Base-by-base conservation (phyloP, 2,113 vertebrate species). In the Ursus arctos region DNA sequence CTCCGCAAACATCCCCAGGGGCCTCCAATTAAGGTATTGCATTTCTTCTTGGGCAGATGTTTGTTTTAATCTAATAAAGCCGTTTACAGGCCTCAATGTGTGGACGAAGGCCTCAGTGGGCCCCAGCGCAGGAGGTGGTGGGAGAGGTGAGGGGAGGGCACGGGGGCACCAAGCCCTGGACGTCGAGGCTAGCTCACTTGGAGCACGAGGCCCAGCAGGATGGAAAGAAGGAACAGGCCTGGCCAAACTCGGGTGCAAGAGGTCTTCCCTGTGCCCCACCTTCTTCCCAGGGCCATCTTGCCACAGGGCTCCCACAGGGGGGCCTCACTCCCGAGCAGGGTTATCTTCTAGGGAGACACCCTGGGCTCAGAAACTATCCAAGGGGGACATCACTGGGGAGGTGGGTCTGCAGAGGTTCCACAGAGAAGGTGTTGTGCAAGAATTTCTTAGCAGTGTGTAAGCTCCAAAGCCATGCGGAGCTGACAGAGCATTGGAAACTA, bases 31-130 rank as follows among this genome's bases (percentile, higher is more conserved):
- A 98, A 92, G 53, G 79, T 65, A 76, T 90, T 87, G 95, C 74
- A 85, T 97, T 97, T 85, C 87, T 95, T 71, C 81, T 95, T 63
- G 22, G 53, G 51, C 93, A 96, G 88, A 97, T 87, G 91, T 98
- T 98, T 96, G 86, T 69, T 97, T 97, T 96, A 90, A 95, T 96
- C 72, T 97, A 94, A 97, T 96, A 95, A 94, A 85, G 61, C 0
- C 1, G 61, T 77, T 95, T 93, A 79, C 31, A 91, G 74, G 71
- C 85, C 95, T 92, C 24, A 1, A 2, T 36, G 49, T 55, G 63
- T 18, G 33, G 31, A 63, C 0, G 0, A 82, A 82, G 49, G 47
- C 28, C 82, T 63, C 0, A 10, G 36, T 5, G 59, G 59, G 65
- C 61, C 81, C 40, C 69, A 19, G 74, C 36, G 43, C 40, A 43